Base-by-base conservation (phyloP, 2,797 vertebrate species). In the Numenius phaeopus region DNA sequence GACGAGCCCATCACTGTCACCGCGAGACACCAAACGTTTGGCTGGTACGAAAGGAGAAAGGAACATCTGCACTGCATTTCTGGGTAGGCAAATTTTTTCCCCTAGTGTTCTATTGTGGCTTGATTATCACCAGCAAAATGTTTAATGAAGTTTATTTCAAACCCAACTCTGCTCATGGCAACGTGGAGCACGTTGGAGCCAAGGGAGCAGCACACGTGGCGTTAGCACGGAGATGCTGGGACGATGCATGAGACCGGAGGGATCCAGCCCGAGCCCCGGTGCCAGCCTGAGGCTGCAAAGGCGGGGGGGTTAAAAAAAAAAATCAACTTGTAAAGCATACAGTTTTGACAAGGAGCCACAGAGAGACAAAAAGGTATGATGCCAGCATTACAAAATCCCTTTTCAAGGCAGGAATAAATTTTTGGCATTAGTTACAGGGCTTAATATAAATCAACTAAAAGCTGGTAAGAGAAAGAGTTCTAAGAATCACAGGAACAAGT, bases 1-100 rank as follows among this genome's bases (percentile, higher is more conserved):
- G 81, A 37, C 0, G 20, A 82, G 15, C 7, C 66, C 65, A 20
- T 13, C 70, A 2, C 20, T 34, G 50, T 2, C 87, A 2, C 71
- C 3, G n/a, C 0, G 32, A 55, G 0, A 20, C 29, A 30, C 3
- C 23, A 69, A 29, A 54, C 0, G 0, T 1, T 29, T 39, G 83
- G 39, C 78, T 10, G 93, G 21, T 11, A 11, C 1, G n/a, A 37
- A 67, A 65, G 59, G 69, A 71, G 75, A 42, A 32, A 20, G 62
- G 84, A 83, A 22, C 21, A 19, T 13, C 71, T 13, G 39, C 85
- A 3, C 72, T 34, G 13, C 65, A 7, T 6, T 32, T 40, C 76
- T 39, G 23, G 86, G 69, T 85, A 95, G 72, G 94, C 15, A 26
- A 34, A 34, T 12, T 27, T 18, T 34, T 2, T 8, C 14, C 22